phyloP scores from a whole-genome alignment of 2,888 invertebrate genomes.

The Sminthurides aquaticus region DNA sequence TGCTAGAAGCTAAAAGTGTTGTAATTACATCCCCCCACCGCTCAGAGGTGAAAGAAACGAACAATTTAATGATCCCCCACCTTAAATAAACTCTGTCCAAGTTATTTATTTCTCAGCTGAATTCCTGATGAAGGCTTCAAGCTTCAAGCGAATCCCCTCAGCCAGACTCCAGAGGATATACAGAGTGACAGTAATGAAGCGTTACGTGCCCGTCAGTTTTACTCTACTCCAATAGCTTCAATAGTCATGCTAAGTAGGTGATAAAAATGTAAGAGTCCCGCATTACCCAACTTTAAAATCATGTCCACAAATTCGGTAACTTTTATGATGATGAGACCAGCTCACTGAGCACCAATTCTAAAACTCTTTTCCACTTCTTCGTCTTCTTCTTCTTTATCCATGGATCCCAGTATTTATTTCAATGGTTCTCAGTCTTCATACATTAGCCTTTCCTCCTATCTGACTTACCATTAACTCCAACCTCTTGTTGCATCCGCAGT shows the following conservation, averaged over 20 bases:
- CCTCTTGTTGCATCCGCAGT: no score
- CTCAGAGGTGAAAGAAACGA: background rate
- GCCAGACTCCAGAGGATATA: background rate
- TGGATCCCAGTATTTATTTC: no score
- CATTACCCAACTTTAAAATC: constrained; percentile 25
- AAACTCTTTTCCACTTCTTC: no score
- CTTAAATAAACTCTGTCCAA: background rate
- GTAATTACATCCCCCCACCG: no score
- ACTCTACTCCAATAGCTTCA: constrained; percentile 26
- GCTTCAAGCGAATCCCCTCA: background rate
- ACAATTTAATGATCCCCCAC: background rate
- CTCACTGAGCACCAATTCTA: background rate
- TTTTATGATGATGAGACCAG: background rate
- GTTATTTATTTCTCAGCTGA: background rate
- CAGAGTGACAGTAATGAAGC: constrained; percentile 29
- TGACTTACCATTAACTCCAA: no score
- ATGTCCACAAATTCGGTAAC: background rate
- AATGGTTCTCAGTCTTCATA: no score
- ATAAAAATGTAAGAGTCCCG: constrained; percentile 33
- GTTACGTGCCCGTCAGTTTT: constrained; percentile 20
- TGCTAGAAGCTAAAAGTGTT: background rate
- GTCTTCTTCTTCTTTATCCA: no score
- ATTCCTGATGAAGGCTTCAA: background rate
- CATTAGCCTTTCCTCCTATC: no score
- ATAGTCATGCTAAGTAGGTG: constrained; percentile 35